Conservation (phyloP, 2,797 vertebrate genomes). For the Corythornis leucogaster region DNA sequence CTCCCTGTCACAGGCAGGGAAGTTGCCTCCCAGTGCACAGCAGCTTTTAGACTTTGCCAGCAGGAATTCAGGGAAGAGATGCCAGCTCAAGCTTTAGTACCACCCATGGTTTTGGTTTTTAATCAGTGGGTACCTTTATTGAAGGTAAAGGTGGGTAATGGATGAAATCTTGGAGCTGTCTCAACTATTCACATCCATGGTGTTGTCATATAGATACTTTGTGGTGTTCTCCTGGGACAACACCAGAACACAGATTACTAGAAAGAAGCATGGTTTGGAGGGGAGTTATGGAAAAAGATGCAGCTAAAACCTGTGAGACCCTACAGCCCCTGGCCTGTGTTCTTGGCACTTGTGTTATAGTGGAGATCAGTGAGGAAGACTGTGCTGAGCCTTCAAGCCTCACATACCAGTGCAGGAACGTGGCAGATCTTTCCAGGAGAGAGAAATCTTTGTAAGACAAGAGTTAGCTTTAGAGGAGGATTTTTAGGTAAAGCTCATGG, state of each 20-base stretch:
- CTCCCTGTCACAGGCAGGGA: not conserved
- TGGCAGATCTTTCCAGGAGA: not conserved
- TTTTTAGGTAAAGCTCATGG: not conserved
- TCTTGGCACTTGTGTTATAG: not conserved
- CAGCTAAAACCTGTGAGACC: not conserved
- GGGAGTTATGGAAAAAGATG: not conserved
- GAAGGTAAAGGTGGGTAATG: not conserved
- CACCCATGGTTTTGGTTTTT: not conserved
- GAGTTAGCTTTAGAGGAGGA: not conserved
- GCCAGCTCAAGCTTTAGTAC: not conserved
- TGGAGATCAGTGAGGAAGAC: not conserved
- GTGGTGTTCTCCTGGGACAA: not conserved
- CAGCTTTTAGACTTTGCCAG: not conserved
- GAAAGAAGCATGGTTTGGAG: not conserved
- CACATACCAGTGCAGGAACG: not conserved
- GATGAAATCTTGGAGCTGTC: not conserved
- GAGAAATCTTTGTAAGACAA: not conserved
- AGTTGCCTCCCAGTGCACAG: not conserved
- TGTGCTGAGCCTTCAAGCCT: not conserved
- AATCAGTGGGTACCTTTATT: not conserved
- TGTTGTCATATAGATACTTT: not conserved
- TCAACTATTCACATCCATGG: not conserved
- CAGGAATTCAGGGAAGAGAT: not conserved
- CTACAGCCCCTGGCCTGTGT: fast-evolving
- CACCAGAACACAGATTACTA: not conserved